A percentile compares a stretch with the other conserved stretches of the same genome.
phyloP scores from a whole-genome alignment of 2,113 vertebrate species.

The Lophius piscatorius region DNA sequence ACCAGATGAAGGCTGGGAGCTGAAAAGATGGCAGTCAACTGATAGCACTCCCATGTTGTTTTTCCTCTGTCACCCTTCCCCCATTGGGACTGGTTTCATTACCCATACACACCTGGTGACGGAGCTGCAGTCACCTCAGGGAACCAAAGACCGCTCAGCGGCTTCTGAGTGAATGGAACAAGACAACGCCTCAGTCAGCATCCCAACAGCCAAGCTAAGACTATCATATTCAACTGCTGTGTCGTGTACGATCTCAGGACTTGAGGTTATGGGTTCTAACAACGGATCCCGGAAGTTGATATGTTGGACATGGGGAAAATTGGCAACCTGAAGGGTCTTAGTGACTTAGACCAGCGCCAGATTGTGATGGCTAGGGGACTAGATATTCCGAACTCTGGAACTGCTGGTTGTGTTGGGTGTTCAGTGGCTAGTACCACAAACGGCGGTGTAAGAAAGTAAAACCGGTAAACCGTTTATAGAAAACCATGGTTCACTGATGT shows the following conservation, averaged over 20 bases:
- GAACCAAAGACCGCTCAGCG: conserved; percentile 27
- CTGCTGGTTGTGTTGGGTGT: too few species aligned
- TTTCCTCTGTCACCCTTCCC: conserved; percentile 29
- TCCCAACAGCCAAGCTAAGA: background rate
- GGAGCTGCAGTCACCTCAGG: conserved; percentile 20
- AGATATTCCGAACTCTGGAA: too few species aligned
- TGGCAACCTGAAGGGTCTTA: too few species aligned
- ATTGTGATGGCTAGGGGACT: too few species aligned
- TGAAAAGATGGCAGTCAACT: conserved; percentile 34
- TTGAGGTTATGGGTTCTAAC: conserved; percentile 6
- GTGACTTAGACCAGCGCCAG: too few species aligned
- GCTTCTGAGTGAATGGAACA: conserved; percentile 25
- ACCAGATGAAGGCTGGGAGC: conserved; percentile 28
- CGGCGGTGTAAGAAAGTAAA: too few species aligned
- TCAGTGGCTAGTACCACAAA: too few species aligned
- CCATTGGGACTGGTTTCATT: conserved; percentile 45
- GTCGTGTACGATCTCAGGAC: conserved; percentile 5
- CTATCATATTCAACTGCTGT: conserved; percentile 6
- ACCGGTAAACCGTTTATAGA: too few species aligned
- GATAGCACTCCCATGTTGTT: conserved; percentile 38
- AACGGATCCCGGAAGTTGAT: too few species aligned
- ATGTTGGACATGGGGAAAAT: too few species aligned
- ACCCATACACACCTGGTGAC: conserved; percentile 46
- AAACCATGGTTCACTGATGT: too few species aligned
- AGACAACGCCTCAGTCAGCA: conserved; percentile 31